These are phyloP conservation scores for Heterochromis multidens DNA, from an alignment of 2,113 vertebrate genomes.

Conservation along the genomic window DNA sequence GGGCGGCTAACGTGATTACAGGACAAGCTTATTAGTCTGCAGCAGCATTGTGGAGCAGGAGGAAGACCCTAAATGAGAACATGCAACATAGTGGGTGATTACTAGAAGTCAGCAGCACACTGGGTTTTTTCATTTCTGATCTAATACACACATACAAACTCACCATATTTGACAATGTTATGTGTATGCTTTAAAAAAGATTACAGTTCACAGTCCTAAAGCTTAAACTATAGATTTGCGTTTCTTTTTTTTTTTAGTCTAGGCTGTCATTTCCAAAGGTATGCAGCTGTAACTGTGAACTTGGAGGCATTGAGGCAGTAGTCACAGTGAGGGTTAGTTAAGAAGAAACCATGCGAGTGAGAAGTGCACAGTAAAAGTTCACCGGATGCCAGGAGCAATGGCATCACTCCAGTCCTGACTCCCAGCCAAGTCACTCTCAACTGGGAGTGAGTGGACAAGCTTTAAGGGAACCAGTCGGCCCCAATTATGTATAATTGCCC, in stretches of 20 bases:
- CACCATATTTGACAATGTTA: neutral
- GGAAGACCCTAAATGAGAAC: slow-evolving; percentile 87
- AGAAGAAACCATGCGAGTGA: slow-evolving; percentile 43
- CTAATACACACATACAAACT: neutral
- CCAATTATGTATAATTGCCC: slow-evolving; percentile 67
- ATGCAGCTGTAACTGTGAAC: slow-evolving; percentile 1
- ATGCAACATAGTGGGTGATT: slow-evolving; percentile 68
- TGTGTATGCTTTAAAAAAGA: neutral
- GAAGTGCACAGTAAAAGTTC: slow-evolving; percentile 58
- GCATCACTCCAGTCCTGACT: slow-evolving; percentile 65
- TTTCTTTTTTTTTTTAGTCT: neutral
- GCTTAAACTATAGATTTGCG: neutral
- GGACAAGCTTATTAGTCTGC: slow-evolving; percentile 95
- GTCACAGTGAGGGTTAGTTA: slow-evolving; percentile 36
- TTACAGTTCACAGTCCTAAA: neutral
- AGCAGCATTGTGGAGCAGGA: slow-evolving; percentile 80
- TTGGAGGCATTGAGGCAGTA: slow-evolving; percentile 1
- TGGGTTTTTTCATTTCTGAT: slow-evolving; percentile 6
- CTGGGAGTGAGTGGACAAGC: slow-evolving; percentile 53
- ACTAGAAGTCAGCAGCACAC: slow-evolving; percentile 34
- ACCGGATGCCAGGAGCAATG: slow-evolving; percentile 69
- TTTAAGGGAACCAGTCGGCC: slow-evolving; percentile 61
- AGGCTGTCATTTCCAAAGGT: neutral
- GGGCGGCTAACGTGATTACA: slow-evolving; percentile 93
- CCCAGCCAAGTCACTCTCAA: slow-evolving; percentile 63